Percentiles rank a stretch among this genome's conserved stretches.
phyloP scores from a whole-genome alignment of 2,113 vertebrate species.

The Ranitomeya variabilis region DNA sequence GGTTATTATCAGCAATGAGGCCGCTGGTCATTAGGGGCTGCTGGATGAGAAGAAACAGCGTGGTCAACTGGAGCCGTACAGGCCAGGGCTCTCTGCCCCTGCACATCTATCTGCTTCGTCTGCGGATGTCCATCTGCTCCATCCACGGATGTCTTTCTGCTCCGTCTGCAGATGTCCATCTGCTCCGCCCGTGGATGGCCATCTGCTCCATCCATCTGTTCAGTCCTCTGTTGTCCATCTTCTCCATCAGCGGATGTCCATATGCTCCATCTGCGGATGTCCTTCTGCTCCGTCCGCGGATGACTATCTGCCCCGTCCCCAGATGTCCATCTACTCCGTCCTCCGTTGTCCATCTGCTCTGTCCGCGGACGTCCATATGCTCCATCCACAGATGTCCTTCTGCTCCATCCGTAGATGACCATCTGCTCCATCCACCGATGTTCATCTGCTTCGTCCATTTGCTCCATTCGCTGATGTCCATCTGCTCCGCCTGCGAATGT shows the following conservation, averaged over 20 bases:
- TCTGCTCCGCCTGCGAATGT: no score
- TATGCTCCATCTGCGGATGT: neutral
- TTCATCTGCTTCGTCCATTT: no score
- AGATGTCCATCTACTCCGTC: no score
- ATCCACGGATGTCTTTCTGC: neutral
- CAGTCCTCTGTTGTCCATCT: neutral
- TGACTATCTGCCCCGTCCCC: no score
- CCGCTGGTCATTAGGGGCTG: neutral
- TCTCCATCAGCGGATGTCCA: no score
- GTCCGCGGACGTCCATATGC: neutral
- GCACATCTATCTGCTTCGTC: neutral
- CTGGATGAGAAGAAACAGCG: neutral
- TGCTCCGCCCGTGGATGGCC: no score
- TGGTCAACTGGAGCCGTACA: neutral
- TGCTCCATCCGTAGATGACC: neutral
- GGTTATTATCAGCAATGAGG: conserved; percentile 18
- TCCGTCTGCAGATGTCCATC: neutral
- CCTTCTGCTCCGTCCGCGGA: neutral
- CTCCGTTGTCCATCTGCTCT: neutral
- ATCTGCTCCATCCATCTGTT: no score
- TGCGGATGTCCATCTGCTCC: neutral
- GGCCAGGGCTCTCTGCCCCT: neutral
- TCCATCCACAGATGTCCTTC: neutral
- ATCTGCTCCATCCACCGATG: no score
- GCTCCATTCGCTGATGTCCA: no score